Base-by-base conservation (phyloP, 2,113 vertebrate genomes). In the Thunnus maccoyii region DNA sequence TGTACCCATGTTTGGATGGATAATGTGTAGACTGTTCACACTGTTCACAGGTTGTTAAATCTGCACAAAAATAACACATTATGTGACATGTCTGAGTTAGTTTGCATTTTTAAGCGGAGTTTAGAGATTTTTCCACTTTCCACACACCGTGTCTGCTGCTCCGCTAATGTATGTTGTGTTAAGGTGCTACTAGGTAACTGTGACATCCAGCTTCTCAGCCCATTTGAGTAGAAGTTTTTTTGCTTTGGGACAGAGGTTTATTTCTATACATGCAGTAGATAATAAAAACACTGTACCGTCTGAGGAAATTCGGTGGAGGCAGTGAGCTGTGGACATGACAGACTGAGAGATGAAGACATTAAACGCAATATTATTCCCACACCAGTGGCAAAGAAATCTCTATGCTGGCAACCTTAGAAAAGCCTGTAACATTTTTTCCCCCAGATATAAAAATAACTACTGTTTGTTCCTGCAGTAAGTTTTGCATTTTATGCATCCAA, bases 261-360 rank as follows among this genome's bases (percentile, higher is more conserved):
- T 41, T 70, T 63, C 20, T 13, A 47, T 15, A 48, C 63, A 70
- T 30, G 52, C 12, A 11, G 69, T 13, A 16, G 18, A 58, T 32
- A 48, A 74, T 64, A 4, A 73, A 61, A 83, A 67, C 41, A 51
- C 18, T 36, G 12, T 5, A 27, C 20, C 9, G 36, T 44, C 61
- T 68, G 62, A 76, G 47, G 20, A 54, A 22, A 14, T 69, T 67
- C 14, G 51, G 50, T 47, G 12, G 54, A 66, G 52, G 54, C 76
- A 64, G 48, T 3, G 11, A 80, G 72, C 61, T 58, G 18, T 48
- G 74, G 17, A 68, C 32, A 63, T 56, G 54, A 72, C 62, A 68
- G 61, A 46, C 41, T 54, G 44, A 62, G 75, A 60, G 20, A 65
- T 72, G 52, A 72, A 72, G 48, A 76, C 50, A 52, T 58, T 66